These are phyloP conservation scores for Anoplophora glabripennis DNA, from an alignment of 1,140 invertebrate genomes.

Conservation along the genomic window DNA sequence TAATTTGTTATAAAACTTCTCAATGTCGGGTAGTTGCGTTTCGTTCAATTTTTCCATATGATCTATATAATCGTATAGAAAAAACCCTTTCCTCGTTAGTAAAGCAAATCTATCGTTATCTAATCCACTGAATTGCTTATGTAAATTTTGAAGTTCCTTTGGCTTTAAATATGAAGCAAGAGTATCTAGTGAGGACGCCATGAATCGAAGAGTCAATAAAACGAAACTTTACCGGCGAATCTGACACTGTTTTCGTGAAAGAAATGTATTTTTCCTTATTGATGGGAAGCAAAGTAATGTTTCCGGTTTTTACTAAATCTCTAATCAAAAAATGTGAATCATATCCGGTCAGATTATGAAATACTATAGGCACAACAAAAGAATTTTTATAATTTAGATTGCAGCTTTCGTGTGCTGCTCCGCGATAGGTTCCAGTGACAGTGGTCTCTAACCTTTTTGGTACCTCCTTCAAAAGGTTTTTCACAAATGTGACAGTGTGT, in stretches of 20 bases:
- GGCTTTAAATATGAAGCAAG: conserved; percentile 20
- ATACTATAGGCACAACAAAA: conserved; percentile 28
- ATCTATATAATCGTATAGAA: conserved; percentile 42
- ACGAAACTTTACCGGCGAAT: conserved; percentile 7
- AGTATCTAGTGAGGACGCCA: conserved; percentile 18
- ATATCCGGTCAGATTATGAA: conserved; percentile 28
- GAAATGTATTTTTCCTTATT: conserved; percentile 29
- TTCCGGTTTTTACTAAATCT: conserved; percentile 2
- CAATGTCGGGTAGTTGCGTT: neutral
- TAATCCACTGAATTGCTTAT: neutral
- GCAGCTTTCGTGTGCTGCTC: conserved; percentile 40
- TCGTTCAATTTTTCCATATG: conserved; percentile 29
- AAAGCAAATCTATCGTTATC: conserved; percentile 33
- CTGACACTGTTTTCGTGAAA: neutral
- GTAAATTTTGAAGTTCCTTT: conserved; percentile 18
- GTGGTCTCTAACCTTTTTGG: conserved; percentile 15
- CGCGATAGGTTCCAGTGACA: conserved; percentile 38
- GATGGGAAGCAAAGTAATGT: conserved; percentile 18
- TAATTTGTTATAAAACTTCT: conserved; percentile 35
- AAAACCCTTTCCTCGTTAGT: conserved; percentile 42
- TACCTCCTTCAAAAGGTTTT: conserved; percentile 15
- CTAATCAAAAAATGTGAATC: conserved; percentile 26
- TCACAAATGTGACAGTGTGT: conserved; percentile 39
- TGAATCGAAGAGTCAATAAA: conserved; percentile 16
- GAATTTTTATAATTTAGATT: conserved; percentile 43